A percentile compares a stretch with the other conserved stretches of the same genome.
phyloP scores from a whole-genome alignment of 2,888 invertebrate species.

The Luffia ferchaultella region DNA sequence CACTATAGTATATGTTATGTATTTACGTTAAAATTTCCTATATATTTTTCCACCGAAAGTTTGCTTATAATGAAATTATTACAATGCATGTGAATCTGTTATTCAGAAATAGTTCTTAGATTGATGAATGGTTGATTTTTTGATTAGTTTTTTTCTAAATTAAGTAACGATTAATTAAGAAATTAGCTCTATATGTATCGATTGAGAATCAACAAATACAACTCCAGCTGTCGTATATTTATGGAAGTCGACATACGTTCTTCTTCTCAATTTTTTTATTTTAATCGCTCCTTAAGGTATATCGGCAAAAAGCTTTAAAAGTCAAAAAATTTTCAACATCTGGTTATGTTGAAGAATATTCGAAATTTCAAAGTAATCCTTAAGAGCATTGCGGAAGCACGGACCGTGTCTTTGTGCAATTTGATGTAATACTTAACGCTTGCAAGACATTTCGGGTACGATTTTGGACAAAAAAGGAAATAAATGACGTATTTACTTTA shows the following conservation, averaged over 20 bases:
- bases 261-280: neutral
- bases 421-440: too few relatives aligned
- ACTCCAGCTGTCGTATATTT: neutral
- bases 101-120: too few relatives aligned
- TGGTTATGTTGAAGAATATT: constrained; percentile 5
- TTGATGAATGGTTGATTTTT: too few relatives aligned
- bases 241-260: neutral
- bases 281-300: too few relatives aligned
- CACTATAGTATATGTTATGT: too few relatives aligned
- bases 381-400: neutral
- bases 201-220: neutral
- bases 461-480: neutral
- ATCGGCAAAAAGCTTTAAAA: neutral
- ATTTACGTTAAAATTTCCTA: too few relatives aligned
- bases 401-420: neutral
- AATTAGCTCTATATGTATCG: neutral
- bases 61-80: too few relatives aligned
- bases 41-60: too few relatives aligned
- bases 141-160: too few relatives aligned
- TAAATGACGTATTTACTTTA: too few relatives aligned
- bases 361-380: neutral
- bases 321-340: constrained; percentile 1
- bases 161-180: too few relatives aligned
- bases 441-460: neutral
- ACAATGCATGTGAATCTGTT: too few relatives aligned